Conservation (phyloP, 92 coral and sea anemone genomes). For the Palythoa grandis region DNA sequence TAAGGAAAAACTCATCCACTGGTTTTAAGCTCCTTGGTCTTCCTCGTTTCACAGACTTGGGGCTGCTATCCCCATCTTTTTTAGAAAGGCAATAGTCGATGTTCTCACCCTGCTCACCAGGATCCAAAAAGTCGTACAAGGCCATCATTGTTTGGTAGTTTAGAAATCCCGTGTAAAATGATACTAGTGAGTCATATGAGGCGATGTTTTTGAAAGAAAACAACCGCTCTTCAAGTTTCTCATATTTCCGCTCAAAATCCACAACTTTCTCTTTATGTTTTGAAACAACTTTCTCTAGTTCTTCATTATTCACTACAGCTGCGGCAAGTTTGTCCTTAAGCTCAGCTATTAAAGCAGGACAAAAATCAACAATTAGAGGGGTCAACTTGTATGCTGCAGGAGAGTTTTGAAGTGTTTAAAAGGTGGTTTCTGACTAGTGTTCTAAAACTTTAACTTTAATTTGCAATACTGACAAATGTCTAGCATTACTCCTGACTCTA, state of each 20-base stretch:
- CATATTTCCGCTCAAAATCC: constrained; percentile 7
- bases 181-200: constrained; percentile 1
- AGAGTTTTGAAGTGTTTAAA: no score
- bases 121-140: constrained; percentile 14
- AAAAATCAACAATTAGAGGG: no score
- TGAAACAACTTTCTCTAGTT: constrained; percentile 13
- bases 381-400: no score
- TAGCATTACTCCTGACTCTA: no score
- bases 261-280: not conserved
- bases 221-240: not conserved
- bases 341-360: constrained; percentile 24
- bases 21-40: constrained; percentile 40
- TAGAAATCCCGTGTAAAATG: constrained; percentile 49
- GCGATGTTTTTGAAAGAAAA: constrained; percentile 7
- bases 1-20: constrained; percentile 24
- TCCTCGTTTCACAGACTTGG: constrained; percentile 11
- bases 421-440: no score
- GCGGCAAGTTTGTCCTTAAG: constrained; percentile 30
- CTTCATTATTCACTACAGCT: not conserved
- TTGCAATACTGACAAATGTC: no score
- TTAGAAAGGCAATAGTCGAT: not conserved
- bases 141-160: constrained; percentile 28
- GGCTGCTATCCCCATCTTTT: not conserved
- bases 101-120: constrained; percentile 18
- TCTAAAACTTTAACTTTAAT: no score